These are phyloP conservation scores for Apantesis nais DNA, from an alignment of 2,888 invertebrate species.

Conservation along the genomic window DNA sequence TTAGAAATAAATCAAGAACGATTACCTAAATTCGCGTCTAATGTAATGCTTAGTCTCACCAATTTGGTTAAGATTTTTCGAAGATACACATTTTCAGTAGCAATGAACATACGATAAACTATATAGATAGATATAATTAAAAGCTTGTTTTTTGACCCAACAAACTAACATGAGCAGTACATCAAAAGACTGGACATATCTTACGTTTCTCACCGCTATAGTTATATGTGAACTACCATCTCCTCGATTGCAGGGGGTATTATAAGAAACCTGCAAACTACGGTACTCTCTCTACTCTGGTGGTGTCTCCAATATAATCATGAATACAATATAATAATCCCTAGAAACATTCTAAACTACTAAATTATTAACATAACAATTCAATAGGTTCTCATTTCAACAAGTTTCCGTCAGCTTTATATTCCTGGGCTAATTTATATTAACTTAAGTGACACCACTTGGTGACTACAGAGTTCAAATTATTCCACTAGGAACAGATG, in stretches of 20 bases:
- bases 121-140: too few species aligned
- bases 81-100: background rate
- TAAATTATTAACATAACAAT: background rate
- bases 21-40: too few species aligned
- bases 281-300: too few species aligned
- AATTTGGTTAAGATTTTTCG: background rate
- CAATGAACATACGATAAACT: background rate
- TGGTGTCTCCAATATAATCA: background rate
- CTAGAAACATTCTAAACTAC: background rate
- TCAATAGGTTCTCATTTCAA: background rate
- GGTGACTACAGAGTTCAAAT: conserved; percentile 24
- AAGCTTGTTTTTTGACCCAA: too few species aligned
- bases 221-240: background rate
- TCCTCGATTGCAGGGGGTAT: background rate
- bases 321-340: background rate
- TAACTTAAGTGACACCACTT: background rate
- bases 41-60: too few species aligned
- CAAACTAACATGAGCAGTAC: background rate
- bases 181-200: too few species aligned
- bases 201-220: background rate
- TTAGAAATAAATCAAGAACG: too few species aligned
- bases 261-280: background rate
- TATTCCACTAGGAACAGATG: conserved; percentile 36
- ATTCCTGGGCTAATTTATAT: background rate
- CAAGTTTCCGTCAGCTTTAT: background rate